Evolutionary conservation across 2,888 invertebrate genomes (phyloP).

Genomic region (Epirrhoe tristata): DNA sequence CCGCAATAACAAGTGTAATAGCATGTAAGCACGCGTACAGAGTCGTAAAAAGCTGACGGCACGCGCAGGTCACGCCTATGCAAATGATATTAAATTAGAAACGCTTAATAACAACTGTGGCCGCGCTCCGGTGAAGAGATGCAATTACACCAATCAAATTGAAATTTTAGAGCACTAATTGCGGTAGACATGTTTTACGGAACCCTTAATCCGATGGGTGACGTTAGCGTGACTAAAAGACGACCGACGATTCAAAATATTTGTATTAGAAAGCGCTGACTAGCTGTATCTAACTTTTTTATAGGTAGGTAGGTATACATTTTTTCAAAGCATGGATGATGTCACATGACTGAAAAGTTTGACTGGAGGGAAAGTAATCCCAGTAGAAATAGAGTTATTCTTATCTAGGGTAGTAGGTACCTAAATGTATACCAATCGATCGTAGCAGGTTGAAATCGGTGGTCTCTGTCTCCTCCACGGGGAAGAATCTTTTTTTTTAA

Average conservation of each 20-base stretch:
- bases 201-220: slow-evolving; percentile 59
- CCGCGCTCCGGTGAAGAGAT: slow-evolving; percentile 77
- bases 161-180: slow-evolving; percentile 82
- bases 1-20: slow-evolving; percentile 24
- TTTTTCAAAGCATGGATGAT: too few species aligned
- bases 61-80: slow-evolving; percentile 79
- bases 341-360: too few species aligned
- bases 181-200: slow-evolving; percentile 77
- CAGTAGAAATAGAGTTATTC: too few species aligned
- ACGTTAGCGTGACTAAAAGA: slow-evolving; percentile 44
- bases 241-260: slow-evolving; percentile 28
- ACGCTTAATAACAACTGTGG: slow-evolving; percentile 84
- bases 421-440: too few species aligned
- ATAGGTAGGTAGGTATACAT: too few species aligned
- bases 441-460: too few species aligned
- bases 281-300: neutral
- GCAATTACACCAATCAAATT: slow-evolving; percentile 85
- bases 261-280: neutral
- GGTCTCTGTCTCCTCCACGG: too few species aligned
- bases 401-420: too few species aligned
- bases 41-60: slow-evolving; percentile 43
- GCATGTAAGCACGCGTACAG: slow-evolving; percentile 30
- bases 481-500: too few species aligned
- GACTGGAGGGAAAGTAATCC: too few species aligned
- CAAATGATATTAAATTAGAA: slow-evolving; percentile 85